A percentile compares a stretch with the other conserved stretches of the same genome.
phyloP scores from a whole-genome alignment of 2,888 invertebrate species.

The Sisyra nigra region DNA sequence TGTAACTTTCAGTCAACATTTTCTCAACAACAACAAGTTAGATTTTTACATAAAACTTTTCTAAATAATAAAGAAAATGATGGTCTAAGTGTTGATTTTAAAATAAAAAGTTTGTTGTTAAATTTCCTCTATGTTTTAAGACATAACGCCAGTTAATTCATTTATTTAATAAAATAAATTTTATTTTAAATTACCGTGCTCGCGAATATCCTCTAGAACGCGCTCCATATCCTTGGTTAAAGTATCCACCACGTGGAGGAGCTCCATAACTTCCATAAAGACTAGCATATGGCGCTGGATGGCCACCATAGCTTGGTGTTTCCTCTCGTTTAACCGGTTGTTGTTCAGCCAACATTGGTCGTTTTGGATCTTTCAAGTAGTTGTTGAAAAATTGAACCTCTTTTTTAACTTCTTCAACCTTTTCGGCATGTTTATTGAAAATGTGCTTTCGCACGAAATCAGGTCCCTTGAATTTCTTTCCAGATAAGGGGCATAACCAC shows the following conservation, averaged over 20 bases:
- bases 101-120: too few relatives aligned
- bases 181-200: slow-evolving; percentile 8
- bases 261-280: slow-evolving; percentile 18
- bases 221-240: slow-evolving; percentile 27
- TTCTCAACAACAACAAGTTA: too few relatives aligned
- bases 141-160: too few relatives aligned
- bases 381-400: slow-evolving; percentile 98
- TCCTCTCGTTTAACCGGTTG: slow-evolving; percentile 35
- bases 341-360: slow-evolving; percentile 86
- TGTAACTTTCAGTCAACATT: too few relatives aligned
- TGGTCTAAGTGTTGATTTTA: too few relatives aligned
- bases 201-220: slow-evolving; percentile 10
- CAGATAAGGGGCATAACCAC: slow-evolving; percentile 96
- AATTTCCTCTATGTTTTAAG: too few relatives aligned
- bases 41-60: too few relatives aligned
- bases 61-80: too few relatives aligned
- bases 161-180: neutral
- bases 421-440: slow-evolving; percentile 92
- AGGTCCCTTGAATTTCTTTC: slow-evolving; percentile 97
- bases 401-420: slow-evolving; percentile 91
- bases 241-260: slow-evolving; percentile 31
- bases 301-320: slow-evolving; percentile 25
- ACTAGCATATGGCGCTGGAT: slow-evolving; percentile 23
- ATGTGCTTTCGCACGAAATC: slow-evolving; percentile 98
- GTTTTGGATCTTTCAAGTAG: slow-evolving; percentile 82